Evolutionary conservation across 2,888 invertebrate species (phyloP).

Genomic region (Cynaeus angustus): DNA sequence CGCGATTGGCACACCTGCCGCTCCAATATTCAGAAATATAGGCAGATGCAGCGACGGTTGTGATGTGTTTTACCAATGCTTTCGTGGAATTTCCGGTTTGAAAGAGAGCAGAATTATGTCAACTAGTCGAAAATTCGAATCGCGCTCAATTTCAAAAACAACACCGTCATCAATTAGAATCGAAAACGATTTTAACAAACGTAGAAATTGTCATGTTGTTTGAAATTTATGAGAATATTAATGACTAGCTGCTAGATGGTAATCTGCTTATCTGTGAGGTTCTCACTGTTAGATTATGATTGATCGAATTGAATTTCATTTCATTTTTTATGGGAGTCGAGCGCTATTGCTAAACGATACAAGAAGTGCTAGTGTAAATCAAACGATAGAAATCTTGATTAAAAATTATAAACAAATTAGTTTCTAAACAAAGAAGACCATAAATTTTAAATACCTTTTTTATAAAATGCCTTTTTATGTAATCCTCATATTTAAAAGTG

Average conservation of each 20-base stretch:
- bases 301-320: slow-evolving; percentile 37
- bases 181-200: slow-evolving; percentile 16
- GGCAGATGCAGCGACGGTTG: slow-evolving; percentile 59
- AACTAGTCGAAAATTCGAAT: slow-evolving; percentile 26
- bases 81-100: slow-evolving; percentile 47
- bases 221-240: slow-evolving; percentile 33
- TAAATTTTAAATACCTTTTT: too few relatives aligned
- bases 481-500: too few relatives aligned
- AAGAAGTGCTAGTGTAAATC: slow-evolving; percentile 29
- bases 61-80: slow-evolving; percentile 44
- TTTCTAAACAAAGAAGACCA: background rate
- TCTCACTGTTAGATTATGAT: slow-evolving; percentile 20
- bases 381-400: slow-evolving; percentile 23
- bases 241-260: slow-evolving; percentile 23
- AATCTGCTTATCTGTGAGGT: slow-evolving; percentile 26
- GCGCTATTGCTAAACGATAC: slow-evolving; percentile 35
- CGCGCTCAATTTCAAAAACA: too few relatives aligned
- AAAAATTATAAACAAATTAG: slow-evolving; percentile 1
- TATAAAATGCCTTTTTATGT: too few relatives aligned
- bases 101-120: slow-evolving; percentile 38
- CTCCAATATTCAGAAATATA: slow-evolving; percentile 64
- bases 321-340: slow-evolving; percentile 3
- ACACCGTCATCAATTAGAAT: slow-evolving; percentile 14
- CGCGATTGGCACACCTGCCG: slow-evolving; percentile 63
- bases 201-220: slow-evolving; percentile 34